phyloP scores from a whole-genome alignment of 2,113 vertebrate genomes.

The Barnardius zonarius region DNA sequence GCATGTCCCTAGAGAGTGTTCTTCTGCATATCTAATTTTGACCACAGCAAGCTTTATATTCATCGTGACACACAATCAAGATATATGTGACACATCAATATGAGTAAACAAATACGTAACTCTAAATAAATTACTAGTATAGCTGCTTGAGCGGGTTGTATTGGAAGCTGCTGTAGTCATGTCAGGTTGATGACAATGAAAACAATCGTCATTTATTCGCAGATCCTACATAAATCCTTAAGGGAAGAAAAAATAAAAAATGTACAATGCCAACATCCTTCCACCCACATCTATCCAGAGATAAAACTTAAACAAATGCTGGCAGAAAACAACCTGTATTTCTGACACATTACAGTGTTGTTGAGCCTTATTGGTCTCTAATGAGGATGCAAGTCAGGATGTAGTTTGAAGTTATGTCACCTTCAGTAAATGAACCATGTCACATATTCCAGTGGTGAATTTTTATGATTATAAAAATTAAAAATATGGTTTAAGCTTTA shows the following conservation, averaged over 20 bases:
- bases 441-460: not conserved
- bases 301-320: not conserved
- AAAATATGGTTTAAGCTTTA: not conserved
- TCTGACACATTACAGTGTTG: not conserved
- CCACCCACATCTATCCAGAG: not conserved
- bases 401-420: not conserved
- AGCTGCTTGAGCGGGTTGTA: not conserved
- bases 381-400: not conserved
- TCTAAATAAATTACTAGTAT: slow-evolving; percentile 55
- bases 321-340: not conserved
- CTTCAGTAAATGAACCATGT: not conserved
- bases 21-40: not conserved
- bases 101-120: slow-evolving; percentile 62
- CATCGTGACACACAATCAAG: slow-evolving; percentile 28
- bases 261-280: not conserved
- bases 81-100: slow-evolving; percentile 25
- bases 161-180: not conserved
- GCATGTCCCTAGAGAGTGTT: not conserved
- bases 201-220: slow-evolving; percentile 7
- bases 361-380: not conserved
- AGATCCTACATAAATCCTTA: not conserved
- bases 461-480: not conserved
- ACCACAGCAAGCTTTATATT: slow-evolving; percentile 39
- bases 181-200: slow-evolving; percentile 28
- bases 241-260: not conserved